phyloP scores from a whole-genome alignment of 1,140 invertebrate species.

The Sycophila sp. region DNA sequence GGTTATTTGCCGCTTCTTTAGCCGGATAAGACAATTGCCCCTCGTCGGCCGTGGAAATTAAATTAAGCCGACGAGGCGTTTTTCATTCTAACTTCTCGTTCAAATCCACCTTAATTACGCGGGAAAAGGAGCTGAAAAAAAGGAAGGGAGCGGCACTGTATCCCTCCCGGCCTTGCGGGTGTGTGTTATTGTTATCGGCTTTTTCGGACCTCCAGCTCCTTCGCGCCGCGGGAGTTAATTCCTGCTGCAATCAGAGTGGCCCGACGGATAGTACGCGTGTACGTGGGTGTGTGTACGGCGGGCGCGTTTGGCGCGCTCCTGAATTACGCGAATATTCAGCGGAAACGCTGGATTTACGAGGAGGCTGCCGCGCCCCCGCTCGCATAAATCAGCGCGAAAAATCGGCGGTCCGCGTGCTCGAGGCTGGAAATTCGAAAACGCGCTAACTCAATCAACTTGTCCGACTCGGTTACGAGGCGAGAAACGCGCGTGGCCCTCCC shows the following conservation, averaged over 20 bases:
- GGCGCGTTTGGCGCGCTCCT: constrained; percentile 49
- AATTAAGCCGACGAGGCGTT: constrained; percentile 48
- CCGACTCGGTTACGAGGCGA: background rate
- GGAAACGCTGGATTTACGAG: constrained; percentile 59
- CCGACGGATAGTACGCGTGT: too few species aligned
- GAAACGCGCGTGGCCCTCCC: too few species aligned
- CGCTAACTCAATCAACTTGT: background rate
- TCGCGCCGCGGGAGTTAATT: constrained; percentile 16
- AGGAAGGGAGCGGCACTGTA: too few species aligned
- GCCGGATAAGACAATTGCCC: constrained; percentile 52
- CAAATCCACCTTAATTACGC: constrained; percentile 5
- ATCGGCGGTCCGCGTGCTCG: background rate
- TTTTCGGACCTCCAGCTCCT: background rate
- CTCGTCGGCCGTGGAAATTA: constrained; percentile 49
- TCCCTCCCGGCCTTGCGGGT: background rate
- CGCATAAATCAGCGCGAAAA: constrained; percentile 52
- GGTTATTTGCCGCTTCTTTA: constrained; percentile 51
- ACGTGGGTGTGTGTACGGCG: constrained; percentile 5
- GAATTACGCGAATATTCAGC: constrained; percentile 61
- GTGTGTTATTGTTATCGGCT: background rate
- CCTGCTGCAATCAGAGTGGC: constrained; percentile 19
- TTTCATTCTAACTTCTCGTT: constrained; percentile 45
- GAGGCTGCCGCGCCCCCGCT: constrained; percentile 41
- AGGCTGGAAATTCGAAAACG: background rate
- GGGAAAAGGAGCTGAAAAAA: background rate